Percentiles rank a stretch among this genome's conserved stretches.
Evolutionary conservation across 2,113 vertebrate genomes (phyloP).

Genomic region (Malurus alboscapulatus): DNA sequence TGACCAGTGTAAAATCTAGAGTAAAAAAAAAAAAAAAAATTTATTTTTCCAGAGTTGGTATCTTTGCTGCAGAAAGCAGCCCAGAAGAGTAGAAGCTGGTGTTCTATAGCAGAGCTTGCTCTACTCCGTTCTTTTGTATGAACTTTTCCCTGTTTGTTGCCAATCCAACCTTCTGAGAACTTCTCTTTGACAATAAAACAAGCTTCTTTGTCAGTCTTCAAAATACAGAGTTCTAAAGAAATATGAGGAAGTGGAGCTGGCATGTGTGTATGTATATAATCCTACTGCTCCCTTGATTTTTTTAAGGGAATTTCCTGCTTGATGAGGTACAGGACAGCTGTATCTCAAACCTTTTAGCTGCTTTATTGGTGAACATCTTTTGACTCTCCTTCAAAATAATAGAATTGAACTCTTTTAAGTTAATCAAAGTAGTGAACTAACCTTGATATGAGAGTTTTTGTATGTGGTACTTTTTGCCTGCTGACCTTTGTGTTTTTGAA

Average conservation of each 20-base stretch:
- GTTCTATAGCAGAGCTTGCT: not conserved
- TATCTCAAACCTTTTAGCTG: not conserved
- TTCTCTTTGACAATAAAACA: not conserved
- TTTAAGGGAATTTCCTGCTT: not conserved
- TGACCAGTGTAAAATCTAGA: not conserved
- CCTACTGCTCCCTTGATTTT: not conserved
- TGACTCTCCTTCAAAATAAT: not conserved
- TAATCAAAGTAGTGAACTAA: not conserved
- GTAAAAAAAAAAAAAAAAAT: not conserved
- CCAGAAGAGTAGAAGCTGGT: not conserved
- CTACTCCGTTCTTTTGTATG: not conserved
- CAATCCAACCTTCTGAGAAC: not conserved
- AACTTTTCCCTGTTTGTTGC: not conserved
- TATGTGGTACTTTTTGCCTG: not conserved
- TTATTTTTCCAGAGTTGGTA: rapidly evolving
- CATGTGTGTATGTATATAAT: not conserved
- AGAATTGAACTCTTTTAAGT: not conserved
- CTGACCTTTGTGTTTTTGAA: not conserved
- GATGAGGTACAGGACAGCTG: not conserved
- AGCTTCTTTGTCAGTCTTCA: not conserved
- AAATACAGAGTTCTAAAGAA: not conserved
- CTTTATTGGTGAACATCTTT: not conserved
- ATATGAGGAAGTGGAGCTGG: not conserved
- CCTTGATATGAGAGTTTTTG: not conserved
- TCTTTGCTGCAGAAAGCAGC: not conserved